Percentiles rank a stretch among this genome's conserved stretches.
These are phyloP conservation scores for Drosophila melanosoma DNA, from an alignment of 2,888 invertebrate species.

Conservation along the genomic window DNA sequence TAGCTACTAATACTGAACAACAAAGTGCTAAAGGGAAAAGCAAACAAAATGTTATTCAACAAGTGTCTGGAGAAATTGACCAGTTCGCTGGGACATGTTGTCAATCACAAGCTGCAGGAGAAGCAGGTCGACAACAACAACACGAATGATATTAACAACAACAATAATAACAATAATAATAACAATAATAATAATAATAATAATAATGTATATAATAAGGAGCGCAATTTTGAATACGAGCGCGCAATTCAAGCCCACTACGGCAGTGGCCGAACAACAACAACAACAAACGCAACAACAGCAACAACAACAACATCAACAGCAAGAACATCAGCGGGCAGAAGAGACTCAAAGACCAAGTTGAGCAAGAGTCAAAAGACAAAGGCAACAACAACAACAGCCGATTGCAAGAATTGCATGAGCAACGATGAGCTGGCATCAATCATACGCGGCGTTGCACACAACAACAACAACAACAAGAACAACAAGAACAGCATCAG, in stretches of 20 bases:
- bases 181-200: conserved; percentile 22
- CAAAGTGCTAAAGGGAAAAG: conserved; percentile 10
- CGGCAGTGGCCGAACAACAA: conserved; percentile 49
- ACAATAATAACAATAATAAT: conserved; percentile 31
- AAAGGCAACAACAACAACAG: conserved; percentile 35
- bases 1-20: neutral
- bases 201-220: conserved; percentile 52
- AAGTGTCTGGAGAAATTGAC: conserved; percentile 84
- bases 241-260: conserved; percentile 80
- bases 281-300: conserved; percentile 15
- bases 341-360: conserved; percentile 38
- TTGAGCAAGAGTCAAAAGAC: conserved; percentile 41
- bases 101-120: conserved; percentile 73
- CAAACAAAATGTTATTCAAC: conserved; percentile 81
- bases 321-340: conserved; percentile 6
- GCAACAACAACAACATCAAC: conserved; percentile 3
- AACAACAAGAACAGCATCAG: conserved; percentile 19
- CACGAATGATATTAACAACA: conserved; percentile 19
- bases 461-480: conserved; percentile 31
- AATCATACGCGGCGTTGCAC: conserved; percentile 65
- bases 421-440: conserved; percentile 71
- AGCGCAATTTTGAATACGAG: conserved; percentile 80
- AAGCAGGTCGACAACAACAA: conserved; percentile 63
- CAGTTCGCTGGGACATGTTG: conserved; percentile 76
- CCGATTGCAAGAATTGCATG: conserved; percentile 64